Evolutionary conservation across 2,797 vertebrate species (phyloP).

Genomic region (Phataginus tricuspis): DNA sequence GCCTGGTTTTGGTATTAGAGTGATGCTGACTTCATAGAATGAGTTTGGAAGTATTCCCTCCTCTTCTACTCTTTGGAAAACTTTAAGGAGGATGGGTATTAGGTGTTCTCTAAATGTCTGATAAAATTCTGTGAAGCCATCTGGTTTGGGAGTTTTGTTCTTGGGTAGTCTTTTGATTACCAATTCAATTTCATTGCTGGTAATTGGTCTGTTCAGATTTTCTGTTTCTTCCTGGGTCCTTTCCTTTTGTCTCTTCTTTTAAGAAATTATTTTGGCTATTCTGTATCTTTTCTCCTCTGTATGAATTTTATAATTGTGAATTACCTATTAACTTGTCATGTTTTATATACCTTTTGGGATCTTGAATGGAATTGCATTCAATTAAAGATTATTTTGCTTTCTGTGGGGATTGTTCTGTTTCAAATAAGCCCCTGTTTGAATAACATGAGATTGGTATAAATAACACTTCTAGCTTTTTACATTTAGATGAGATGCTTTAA

Average conservation of each 20-base stretch:
- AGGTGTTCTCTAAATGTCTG: too few species aligned
- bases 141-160: too few species aligned
- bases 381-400: slow-evolving; percentile 21
- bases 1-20: too few species aligned
- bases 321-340: background rate
- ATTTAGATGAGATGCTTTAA: slow-evolving; percentile 14
- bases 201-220: too few species aligned
- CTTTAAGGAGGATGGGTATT: too few species aligned
- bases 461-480: background rate
- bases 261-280: slow-evolving; percentile 1
- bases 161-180: too few species aligned
- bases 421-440: slow-evolving; percentile 7
- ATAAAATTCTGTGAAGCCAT: too few species aligned
- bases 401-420: slow-evolving; percentile 9
- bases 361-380: slow-evolving; percentile 24
- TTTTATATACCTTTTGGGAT: slow-evolving; percentile 24
- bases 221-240: background rate
- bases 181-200: too few species aligned
- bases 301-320: slow-evolving; percentile 46
- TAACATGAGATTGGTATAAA: slow-evolving; percentile 9
- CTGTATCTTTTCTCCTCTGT: background rate
- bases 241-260: slow-evolving; percentile 2
- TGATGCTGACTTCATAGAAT: too few species aligned
- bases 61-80: too few species aligned
- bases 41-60: too few species aligned